Conservation (phyloP, 2,113 vertebrate species). For the Astur gentilis region DNA sequence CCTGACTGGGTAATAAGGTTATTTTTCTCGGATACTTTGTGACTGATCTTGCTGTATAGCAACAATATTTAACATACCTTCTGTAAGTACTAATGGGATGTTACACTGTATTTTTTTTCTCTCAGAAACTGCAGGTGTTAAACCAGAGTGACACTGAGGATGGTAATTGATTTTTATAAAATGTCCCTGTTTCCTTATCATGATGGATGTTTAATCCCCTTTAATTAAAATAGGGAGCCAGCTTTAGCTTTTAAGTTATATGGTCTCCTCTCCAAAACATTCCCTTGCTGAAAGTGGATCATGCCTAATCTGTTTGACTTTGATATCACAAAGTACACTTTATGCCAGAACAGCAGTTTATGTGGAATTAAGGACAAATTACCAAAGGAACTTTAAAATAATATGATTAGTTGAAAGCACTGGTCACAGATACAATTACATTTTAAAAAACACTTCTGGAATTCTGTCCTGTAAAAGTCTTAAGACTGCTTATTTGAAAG, state of each 20-base stretch:
- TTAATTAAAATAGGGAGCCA: slow-evolving; percentile 41
- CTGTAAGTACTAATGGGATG: background rate
- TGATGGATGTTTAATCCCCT: slow-evolving; percentile 55
- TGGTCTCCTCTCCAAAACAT: slow-evolving; percentile 33
- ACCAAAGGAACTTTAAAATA: slow-evolving; percentile 43
- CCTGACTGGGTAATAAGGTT: background rate
- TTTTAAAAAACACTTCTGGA: background rate
- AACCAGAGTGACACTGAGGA: background rate
- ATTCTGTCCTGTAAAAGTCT: background rate
- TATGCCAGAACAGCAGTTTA: slow-evolving; percentile 49
- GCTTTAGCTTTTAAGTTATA: slow-evolving; percentile 42
- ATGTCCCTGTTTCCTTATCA: slow-evolving; percentile 37
- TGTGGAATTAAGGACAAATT: slow-evolving; percentile 51
- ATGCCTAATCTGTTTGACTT: slow-evolving; percentile 58
- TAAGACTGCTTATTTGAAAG: background rate
- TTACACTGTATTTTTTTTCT: background rate
- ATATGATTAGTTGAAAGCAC: background rate
- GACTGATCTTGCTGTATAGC: background rate
- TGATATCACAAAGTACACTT: slow-evolving; percentile 38
- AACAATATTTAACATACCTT: background rate
- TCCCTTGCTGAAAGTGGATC: slow-evolving; percentile 40
- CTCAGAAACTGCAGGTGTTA: background rate
- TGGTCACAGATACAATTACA: background rate
- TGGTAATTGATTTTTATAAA: slow-evolving; percentile 39
- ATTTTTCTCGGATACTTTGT: background rate